Conservation (phyloP, 1,140 invertebrate genomes). For the Mamestra configurata region DNA sequence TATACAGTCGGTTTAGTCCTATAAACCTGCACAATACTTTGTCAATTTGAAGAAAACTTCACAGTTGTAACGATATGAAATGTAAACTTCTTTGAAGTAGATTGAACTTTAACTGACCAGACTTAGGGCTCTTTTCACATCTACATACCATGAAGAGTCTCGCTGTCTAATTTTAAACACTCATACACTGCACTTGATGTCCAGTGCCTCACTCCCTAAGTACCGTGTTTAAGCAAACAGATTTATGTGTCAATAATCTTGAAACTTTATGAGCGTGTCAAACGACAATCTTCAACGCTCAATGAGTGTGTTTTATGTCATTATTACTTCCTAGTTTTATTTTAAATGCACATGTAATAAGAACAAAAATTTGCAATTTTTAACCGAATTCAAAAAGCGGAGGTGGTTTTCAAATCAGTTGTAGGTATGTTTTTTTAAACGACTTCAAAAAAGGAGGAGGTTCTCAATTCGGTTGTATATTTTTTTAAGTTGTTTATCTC, state of each 20-base stretch:
- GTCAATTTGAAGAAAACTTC: too few species aligned
- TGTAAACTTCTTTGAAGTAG: neutral
- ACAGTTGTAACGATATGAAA: neutral
- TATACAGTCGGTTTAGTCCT: too few species aligned
- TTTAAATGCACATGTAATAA: too few species aligned
- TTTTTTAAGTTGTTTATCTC: too few species aligned
- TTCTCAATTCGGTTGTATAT: too few species aligned
- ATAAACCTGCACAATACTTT: too few species aligned
- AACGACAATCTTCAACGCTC: conserved; percentile 4
- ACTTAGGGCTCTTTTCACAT: neutral
- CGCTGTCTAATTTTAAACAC: conserved; percentile 27
- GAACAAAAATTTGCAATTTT: too few species aligned
- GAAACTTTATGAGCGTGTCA: conserved; percentile 34
- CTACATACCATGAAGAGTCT: neutral
- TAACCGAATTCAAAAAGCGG: too few species aligned
- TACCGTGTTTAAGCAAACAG: conserved; percentile 3
- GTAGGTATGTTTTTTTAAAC: too few species aligned
- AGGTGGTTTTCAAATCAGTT: too few species aligned
- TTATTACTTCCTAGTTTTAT: too few species aligned
- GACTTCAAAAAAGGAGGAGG: too few species aligned
- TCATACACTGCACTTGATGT: conserved; percentile 1
- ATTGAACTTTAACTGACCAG: neutral
- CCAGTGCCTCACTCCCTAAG: neutral
- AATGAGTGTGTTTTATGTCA: neutral
- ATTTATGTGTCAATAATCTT: conserved; percentile 36